Evolutionary conservation across 1,140 invertebrate species (phyloP), one percentile per base, ranked within the genome.

Genomic region (Drosophila sturtevanti): DNA sequence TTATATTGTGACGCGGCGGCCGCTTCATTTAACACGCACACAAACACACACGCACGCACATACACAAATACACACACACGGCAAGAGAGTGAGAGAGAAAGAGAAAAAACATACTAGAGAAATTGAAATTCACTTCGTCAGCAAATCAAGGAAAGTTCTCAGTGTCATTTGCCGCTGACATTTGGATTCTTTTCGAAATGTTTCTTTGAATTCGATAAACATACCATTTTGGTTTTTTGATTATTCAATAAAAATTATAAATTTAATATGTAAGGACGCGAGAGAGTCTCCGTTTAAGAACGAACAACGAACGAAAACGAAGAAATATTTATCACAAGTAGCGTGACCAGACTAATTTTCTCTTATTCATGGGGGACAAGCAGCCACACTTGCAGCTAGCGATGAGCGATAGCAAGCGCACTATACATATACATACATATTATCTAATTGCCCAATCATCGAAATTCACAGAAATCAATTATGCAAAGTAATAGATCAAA

Each of bases 1-100:
- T 76, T 55, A 54, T 62, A 78, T 79, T 87, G 72, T 76, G 72
- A 76, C 72, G 72, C 72, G 72, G 74, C 74, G 73, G 65, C 63
- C 35, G 41, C 54, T 66, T 74, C 61, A 41, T 55, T 72, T 51
- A 56, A 67, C 67, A 63, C 69, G 51, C 56, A 58, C 66, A 72
- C 68, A 63, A 48, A 72, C 66, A 37, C 54, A 68, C 44, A 63
- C 38, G 38, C 16, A 16, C 52, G 54, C 58, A 21, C 63, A 56
- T 35, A 37, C 72, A 56, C 48, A 34, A 37, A 9, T 24, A 16
- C 24, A 54, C 16, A 27, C n/a, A 35, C 37, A 51, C 56, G 7
- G 52, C 6, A 31, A 44, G 16, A 44, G 5, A 44, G 41, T 18
- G 41, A 44, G 41, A n/a, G 41, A 18, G 18, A 18, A 10, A 10